Evolutionary conservation across 2,113 vertebrate species (phyloP).

Genomic region (Rynchops niger): DNA sequence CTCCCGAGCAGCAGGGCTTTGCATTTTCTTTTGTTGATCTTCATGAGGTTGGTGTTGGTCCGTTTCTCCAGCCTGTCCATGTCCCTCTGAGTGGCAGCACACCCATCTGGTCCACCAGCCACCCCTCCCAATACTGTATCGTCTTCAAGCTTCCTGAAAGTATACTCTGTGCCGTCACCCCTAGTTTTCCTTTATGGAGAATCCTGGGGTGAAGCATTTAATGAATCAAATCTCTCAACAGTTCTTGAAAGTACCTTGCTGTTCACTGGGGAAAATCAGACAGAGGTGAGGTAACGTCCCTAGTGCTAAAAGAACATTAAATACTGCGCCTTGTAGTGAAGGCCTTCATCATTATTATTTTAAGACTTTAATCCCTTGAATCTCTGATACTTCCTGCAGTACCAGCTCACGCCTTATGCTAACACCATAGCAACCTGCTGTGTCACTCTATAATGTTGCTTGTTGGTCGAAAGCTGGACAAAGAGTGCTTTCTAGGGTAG

Average conservation of each 20-base stretch:
- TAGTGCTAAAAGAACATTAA: background rate
- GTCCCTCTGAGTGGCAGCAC: background rate
- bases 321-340: background rate
- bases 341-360: background rate
- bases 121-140: background rate
- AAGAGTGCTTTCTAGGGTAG: background rate
- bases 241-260: background rate
- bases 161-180: background rate
- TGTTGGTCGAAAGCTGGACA: background rate
- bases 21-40: background rate
- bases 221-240: background rate
- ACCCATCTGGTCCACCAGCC: background rate
- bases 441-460: background rate
- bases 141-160: background rate
- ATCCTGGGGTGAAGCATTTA: background rate
- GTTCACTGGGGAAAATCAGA: background rate
- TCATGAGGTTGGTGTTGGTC: background rate
- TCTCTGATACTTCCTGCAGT: background rate
- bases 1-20: background rate
- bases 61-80: background rate
- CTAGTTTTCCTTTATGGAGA: background rate
- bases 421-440: background rate
- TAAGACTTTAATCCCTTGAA: background rate
- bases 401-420: background rate
- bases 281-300: background rate